Evolutionary conservation across 2,888 invertebrate species (phyloP), one percentile per base, ranked within the genome.

Genomic region (Pachliopta kotzebuea): DNA sequence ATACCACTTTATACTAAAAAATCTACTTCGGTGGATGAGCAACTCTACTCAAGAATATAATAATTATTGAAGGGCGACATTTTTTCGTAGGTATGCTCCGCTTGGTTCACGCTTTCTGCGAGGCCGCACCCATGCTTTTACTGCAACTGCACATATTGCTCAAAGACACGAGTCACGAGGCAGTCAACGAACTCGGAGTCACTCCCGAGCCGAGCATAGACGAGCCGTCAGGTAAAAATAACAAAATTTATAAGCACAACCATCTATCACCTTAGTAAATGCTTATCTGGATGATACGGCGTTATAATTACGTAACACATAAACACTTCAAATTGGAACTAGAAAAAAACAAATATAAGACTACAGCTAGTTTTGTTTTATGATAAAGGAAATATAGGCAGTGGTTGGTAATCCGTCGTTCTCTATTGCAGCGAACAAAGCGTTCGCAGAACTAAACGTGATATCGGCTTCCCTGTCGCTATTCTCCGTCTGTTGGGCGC

Each of bases 401-500:
- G 14, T 17, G 9, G 42, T 18, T 42, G 42, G 42, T 45, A n/a
- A 45, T 6, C 45, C 11, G 14, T 6, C 18, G 54, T 68, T 20
- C 31, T 61, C 57, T 60, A 21, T 74, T 72, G 0, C 72, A 87
- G 87, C 85, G 0, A 86, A 84, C 76, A 87, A 85, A 79, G 93
- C 95, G 67, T 94, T 96, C 69, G 94, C 94, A 20, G 96, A 97
- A 81, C 84, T 97, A 67, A 95, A 96, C 74, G 94, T 95, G 67
- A 96, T 97, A 49, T 96, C 97, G 0, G 95, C 96, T 6, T 94
- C 95, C 0, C 85, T 97, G 2, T 97, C 96, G 0, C 86, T 98
- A 57, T 96, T 97, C 90, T 96, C 96, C 66, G 95, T 97, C 56
- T 97, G 97, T 78, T 98, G 98, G 98, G 96, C 97, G 55, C 92